Evolutionary conservation across 1,140 invertebrate genomes (phyloP).

Genomic region (Zaprionus taronus): DNA sequence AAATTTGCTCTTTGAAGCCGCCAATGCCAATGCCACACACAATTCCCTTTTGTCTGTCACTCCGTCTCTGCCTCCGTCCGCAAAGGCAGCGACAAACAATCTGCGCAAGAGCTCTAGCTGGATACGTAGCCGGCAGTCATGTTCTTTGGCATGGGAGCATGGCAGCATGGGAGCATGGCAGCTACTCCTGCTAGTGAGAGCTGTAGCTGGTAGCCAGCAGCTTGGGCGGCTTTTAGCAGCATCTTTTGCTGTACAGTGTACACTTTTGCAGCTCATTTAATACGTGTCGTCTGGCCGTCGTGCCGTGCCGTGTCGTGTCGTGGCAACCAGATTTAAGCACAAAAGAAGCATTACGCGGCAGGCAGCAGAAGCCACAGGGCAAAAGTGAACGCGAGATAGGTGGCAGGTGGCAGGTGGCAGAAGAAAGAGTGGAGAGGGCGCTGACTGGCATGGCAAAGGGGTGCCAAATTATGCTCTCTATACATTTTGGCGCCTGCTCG

Average conservation of each 20-base stretch:
- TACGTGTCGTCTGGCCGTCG: constrained; percentile 75
- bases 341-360: constrained; percentile 77
- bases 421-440: neutral
- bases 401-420: neutral
- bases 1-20: constrained; percentile 64
- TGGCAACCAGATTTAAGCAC: constrained; percentile 80
- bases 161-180: neutral
- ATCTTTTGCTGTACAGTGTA: constrained; percentile 46
- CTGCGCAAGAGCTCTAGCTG: constrained; percentile 65
- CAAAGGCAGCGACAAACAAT: constrained; percentile 65
- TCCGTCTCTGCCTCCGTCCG: constrained; percentile 6
- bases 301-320: constrained; percentile 63
- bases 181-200: neutral
- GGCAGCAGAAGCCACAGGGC: constrained; percentile 63
- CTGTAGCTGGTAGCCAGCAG: constrained; percentile 8
- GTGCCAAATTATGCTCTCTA: constrained; percentile 46
- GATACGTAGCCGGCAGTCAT: constrained; percentile 44
- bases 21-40: constrained; percentile 44
- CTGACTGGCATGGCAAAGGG: constrained; percentile 23
- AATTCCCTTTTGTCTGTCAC: constrained; percentile 39
- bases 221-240: constrained; percentile 55
- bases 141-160: constrained; percentile 6
- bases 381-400: constrained; percentile 38
- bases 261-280: constrained; percentile 77
- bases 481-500: constrained; percentile 58